A percentile compares a stretch with the other conserved stretches of the same genome.
phyloP scores from a whole-genome alignment of 2,113 vertebrate species.

The Pelmatolapia mariae region DNA sequence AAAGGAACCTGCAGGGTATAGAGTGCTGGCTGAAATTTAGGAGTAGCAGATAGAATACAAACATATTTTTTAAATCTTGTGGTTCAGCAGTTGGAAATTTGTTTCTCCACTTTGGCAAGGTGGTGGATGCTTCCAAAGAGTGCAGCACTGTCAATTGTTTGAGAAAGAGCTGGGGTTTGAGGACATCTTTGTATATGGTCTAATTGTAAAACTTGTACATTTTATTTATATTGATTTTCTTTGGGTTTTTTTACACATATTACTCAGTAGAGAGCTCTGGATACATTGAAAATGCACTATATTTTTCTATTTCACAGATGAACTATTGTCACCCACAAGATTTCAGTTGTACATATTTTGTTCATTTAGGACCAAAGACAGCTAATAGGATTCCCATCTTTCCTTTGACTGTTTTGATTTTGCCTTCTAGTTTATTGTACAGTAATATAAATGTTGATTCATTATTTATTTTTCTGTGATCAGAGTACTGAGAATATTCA shows the following conservation, averaged over 20 bases:
- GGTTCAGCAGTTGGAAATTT: slow-evolving; percentile 67
- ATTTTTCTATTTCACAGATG: slow-evolving; percentile 99
- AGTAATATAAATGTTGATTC: slow-evolving; percentile 85
- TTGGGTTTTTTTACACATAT: slow-evolving; percentile 83
- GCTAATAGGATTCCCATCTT: slow-evolving; percentile 81
- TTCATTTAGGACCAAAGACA: slow-evolving; percentile 99
- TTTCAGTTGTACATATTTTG: slow-evolving; percentile 91
- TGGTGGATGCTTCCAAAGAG: slow-evolving; percentile 90
- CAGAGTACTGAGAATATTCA: slow-evolving; percentile 84
- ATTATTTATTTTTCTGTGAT: slow-evolving; percentile 97
- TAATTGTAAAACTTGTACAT: slow-evolving; percentile 99
- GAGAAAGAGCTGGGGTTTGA: slow-evolving; percentile 79
- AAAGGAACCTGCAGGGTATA: not conserved
- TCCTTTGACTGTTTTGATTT: slow-evolving; percentile 66
- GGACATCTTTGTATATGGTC: slow-evolving; percentile 91
- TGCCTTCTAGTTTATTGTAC: slow-evolving; percentile 84
- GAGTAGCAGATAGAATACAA: slow-evolving; percentile 5
- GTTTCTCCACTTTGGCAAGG: slow-evolving; percentile 74
- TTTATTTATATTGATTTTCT: slow-evolving; percentile 94
- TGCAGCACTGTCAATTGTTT: slow-evolving; percentile 85
- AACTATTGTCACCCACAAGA: slow-evolving; percentile 87
- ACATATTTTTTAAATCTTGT: slow-evolving; percentile 44
- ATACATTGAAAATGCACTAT: slow-evolving; percentile 99
- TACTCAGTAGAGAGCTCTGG: slow-evolving; percentile 96
- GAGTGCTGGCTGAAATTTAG: slow-evolving; percentile 11